Conservation (phyloP, 2,888 invertebrate genomes). For the Cosmia pyralina region DNA sequence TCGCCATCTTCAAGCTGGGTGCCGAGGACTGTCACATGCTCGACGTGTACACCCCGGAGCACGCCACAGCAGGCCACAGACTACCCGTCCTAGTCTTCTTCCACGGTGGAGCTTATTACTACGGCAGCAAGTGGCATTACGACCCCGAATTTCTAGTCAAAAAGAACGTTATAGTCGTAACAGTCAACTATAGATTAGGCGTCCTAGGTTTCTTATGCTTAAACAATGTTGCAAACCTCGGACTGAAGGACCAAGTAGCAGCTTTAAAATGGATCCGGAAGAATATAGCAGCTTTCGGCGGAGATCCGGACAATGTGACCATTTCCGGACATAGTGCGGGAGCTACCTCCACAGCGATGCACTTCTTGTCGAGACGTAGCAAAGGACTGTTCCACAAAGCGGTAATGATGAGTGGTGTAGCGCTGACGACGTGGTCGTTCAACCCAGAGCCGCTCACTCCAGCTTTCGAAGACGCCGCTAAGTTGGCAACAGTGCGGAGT, state of each 20-base stretch:
- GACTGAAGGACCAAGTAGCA: conserved; percentile 84
- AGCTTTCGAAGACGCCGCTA: conserved; percentile 78
- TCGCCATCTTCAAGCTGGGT: conserved; percentile 75
- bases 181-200: conserved; percentile 83
- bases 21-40: conserved; percentile 82
- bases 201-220: conserved; percentile 84
- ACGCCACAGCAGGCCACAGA: conserved; percentile 55
- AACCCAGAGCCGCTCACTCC: conserved; percentile 76
- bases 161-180: conserved; percentile 79
- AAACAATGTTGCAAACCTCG: conserved; percentile 82
- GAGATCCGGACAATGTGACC: conserved; percentile 86
- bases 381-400: conserved; percentile 83
- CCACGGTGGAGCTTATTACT: conserved; percentile 86
- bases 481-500: conserved; percentile 70
- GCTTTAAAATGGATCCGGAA: conserved; percentile 83
- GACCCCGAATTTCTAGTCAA: conserved; percentile 84
- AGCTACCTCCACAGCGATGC: conserved; percentile 81
- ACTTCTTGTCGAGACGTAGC: conserved; percentile 79
- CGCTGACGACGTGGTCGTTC: conserved; percentile 83
- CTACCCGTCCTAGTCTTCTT: conserved; percentile 84
- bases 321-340: conserved; percentile 86
- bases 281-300: conserved; percentile 84
- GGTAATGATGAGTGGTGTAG: conserved; percentile 82
- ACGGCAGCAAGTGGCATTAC: conserved; percentile 84
- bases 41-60: conserved; percentile 80